Evolutionary conservation across 2,797 vertebrate genomes (phyloP).

Genomic region (Steatocranus sp.): DNA sequence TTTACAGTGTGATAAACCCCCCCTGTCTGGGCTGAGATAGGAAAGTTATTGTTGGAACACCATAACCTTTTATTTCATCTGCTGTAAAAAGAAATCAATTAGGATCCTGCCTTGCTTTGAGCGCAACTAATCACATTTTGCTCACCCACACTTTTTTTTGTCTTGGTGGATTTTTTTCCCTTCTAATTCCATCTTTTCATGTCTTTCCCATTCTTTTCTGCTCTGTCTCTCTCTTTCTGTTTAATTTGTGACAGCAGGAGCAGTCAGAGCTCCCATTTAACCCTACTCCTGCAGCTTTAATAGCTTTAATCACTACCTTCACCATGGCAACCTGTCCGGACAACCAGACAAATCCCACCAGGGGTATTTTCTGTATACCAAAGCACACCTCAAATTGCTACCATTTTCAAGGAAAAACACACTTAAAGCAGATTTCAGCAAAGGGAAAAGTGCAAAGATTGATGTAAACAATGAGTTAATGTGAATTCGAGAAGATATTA

Average conservation of each 20-base stretch:
- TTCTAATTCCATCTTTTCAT: conserved; percentile 30
- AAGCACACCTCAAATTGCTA: neutral
- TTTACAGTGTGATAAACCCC: conserved; percentile 61
- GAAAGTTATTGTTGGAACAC: conserved; percentile 63
- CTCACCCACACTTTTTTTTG: conserved; percentile 31
- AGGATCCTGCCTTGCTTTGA: conserved; percentile 50
- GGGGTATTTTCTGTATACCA: conserved; percentile 38
- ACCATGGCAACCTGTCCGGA: conserved; percentile 65
- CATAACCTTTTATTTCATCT: conserved; percentile 66
- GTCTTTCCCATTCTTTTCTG: conserved; percentile 5
- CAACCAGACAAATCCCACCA: conserved; percentile 51
- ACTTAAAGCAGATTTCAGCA: neutral
- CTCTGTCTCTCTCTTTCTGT: conserved; percentile 15
- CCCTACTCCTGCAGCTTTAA: conserved; percentile 63
- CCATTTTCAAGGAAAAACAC: neutral
- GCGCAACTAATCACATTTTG: conserved; percentile 60
- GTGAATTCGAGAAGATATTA: neutral
- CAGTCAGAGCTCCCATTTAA: conserved; percentile 67
- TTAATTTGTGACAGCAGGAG: conserved; percentile 65
- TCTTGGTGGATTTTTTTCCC: neutral
- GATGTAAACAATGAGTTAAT: conserved; percentile 1
- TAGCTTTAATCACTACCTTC: conserved; percentile 66
- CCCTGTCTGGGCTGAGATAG: conserved; percentile 51
- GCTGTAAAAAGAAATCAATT: conserved; percentile 69
- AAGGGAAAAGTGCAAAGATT: neutral